Percentiles rank a stretch among this genome's conserved stretches.
Conservation (phyloP, 1,140 invertebrate species). For the Eciton burchellii region DNA sequence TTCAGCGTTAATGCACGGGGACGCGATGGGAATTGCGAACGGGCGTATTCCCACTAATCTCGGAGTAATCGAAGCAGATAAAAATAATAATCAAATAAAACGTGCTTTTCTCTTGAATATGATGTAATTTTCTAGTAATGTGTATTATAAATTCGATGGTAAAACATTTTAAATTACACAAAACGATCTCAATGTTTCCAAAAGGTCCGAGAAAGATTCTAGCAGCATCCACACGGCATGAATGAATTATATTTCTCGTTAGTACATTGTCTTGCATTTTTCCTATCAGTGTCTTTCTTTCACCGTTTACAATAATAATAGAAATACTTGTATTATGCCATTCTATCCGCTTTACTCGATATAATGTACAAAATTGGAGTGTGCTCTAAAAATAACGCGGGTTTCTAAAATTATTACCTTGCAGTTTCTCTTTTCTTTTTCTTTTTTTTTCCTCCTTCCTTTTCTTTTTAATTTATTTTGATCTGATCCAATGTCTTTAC, state of each 20-base stretch:
- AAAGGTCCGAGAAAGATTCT: slow-evolving; percentile 11
- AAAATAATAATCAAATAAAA: slow-evolving; percentile 6
- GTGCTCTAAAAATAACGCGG: slow-evolving; percentile 9
- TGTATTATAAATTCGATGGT: not conserved
- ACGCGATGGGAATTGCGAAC: not conserved
- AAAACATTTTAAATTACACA: not conserved
- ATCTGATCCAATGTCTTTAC: slow-evolving; percentile 24
- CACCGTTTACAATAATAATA: not conserved
- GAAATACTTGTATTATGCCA: slow-evolving; percentile 25
- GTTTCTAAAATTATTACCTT: too few relatives aligned
- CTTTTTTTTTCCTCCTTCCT: not conserved
- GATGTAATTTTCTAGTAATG: not conserved
- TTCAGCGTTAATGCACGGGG: not conserved
- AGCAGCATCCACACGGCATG: not conserved
- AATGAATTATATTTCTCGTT: slow-evolving; percentile 58
- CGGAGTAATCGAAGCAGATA: not conserved
- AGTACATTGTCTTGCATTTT: slow-evolving; percentile 75
- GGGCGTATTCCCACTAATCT: not conserved
- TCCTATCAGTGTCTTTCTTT: slow-evolving; percentile 20
- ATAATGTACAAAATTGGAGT: slow-evolving; percentile 8
- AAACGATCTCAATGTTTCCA: not conserved
- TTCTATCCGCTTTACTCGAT: slow-evolving; percentile 3
- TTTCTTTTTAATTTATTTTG: not conserved
- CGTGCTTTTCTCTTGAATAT: not conserved
- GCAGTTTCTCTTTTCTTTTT: too few relatives aligned